Evolutionary conservation across 2,888 invertebrate species (phyloP).

Genomic region (Chrysolina haemoptera): DNA sequence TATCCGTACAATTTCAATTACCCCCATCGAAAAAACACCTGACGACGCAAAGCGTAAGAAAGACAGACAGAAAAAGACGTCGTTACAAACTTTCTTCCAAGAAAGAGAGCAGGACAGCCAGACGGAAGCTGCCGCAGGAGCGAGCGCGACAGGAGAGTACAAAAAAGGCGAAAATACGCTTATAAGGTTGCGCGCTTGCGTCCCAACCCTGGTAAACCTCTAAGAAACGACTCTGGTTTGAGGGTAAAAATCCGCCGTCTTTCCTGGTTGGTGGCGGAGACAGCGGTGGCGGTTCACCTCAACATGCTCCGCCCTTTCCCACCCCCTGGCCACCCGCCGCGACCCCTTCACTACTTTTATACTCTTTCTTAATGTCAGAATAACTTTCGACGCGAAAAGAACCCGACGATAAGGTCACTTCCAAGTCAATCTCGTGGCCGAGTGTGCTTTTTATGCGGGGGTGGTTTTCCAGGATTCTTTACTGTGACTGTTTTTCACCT

Average conservation of each 20-base stretch:
- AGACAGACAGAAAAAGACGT: slow-evolving; percentile 58
- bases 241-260: slow-evolving; percentile 72
- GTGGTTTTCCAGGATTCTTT: slow-evolving; percentile 29
- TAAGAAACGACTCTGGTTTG: slow-evolving; percentile 72
- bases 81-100: slow-evolving; percentile 57
- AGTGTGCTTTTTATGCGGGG: slow-evolving; percentile 43
- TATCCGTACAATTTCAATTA: slow-evolving; percentile 44
- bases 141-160: slow-evolving; percentile 53
- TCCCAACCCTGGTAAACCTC: slow-evolving; percentile 70
- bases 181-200: slow-evolving; percentile 67
- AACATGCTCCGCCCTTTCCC: slow-evolving; percentile 70
- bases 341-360: slow-evolving; percentile 67
- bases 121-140: slow-evolving; percentile 21
- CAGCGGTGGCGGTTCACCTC: slow-evolving; percentile 71
- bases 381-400: slow-evolving; percentile 69
- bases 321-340: slow-evolving; percentile 63
- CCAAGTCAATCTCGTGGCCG: slow-evolving; percentile 47
- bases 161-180: slow-evolving; percentile 67
- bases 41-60: slow-evolving; percentile 53
- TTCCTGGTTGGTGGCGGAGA: slow-evolving; percentile 71
- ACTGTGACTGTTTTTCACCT: slow-evolving; percentile 25
- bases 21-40: slow-evolving; percentile 50
- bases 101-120: slow-evolving; percentile 50
- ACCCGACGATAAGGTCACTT: slow-evolving; percentile 56
- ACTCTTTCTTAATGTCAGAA: slow-evolving; percentile 70